Evolutionary conservation across 2,113 vertebrate species (phyloP), one percentile per base, ranked within the genome.

Genomic region (Corythaixoides concolor): DNA sequence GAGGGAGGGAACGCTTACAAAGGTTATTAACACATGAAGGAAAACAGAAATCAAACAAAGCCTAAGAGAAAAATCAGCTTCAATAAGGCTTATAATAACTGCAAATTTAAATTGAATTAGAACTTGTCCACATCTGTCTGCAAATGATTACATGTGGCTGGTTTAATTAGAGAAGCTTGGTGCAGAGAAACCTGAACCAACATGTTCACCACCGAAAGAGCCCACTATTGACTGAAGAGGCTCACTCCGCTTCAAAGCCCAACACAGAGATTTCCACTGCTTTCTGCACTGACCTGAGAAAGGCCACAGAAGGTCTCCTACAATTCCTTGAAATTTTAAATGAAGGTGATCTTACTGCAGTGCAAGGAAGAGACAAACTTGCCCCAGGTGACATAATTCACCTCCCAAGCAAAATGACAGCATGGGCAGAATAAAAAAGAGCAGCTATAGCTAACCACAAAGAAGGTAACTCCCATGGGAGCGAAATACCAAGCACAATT

Each of bases 211-310:
- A 24, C 79, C 27, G 70, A 79, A 3, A 16, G 21, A 0, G 1
- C 18, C 32, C 27, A 5, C 8, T 33, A 2, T 1, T 6, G 23
- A 52, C 11, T 7, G 33, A 10, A 37, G 58, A 30, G 27, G 33
- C 27, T 70, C 37, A 2, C 43, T 26, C 58, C 0, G 6, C 59
- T 55, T 20, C 52, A 30, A 5, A 68, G 49, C 63, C 35, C 41
- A 39, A 8, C 18, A 4, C 0, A 0, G 30, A 0, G 0, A 33
- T 17, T 67, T 16, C 88, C 66, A 16, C 26, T 0, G 7, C 13
- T 27, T 68, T 63, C 60, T 56, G 30, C 76, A 16, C 0, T 5
- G 16, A 37, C 20, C 58, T 26, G 37, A 30, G 35, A 37, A 84
- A 86, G 76, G 23, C 15, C 58, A 49, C 17, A 27, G 11, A n/a